Evolutionary conservation across 2,888 invertebrate species (phyloP).

Genomic region (Rambutsinella grinnellia): DNA sequence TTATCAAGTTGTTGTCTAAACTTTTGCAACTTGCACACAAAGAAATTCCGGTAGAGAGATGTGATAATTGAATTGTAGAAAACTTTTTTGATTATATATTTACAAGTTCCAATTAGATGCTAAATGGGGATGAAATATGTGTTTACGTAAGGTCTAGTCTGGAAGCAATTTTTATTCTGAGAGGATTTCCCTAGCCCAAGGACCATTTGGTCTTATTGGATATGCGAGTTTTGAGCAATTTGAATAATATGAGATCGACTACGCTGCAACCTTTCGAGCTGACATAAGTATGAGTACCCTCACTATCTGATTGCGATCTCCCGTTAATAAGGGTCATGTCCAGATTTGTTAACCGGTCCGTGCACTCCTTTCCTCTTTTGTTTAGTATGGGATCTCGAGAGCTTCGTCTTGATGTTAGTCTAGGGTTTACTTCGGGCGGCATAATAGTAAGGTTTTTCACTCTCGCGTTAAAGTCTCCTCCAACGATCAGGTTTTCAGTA

Average conservation of each 20-base stretch:
- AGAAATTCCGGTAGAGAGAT: too few relatives aligned
- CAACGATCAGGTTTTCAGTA: neutral
- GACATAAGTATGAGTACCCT: neutral
- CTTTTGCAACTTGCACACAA: too few relatives aligned
- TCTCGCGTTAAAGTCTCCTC: neutral
- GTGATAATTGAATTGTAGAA: too few relatives aligned
- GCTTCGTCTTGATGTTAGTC: neutral
- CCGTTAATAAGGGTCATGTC: neutral
- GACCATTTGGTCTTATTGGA: too few relatives aligned
- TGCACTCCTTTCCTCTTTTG: neutral
- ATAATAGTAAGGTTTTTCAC: neutral
- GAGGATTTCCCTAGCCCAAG: too few relatives aligned
- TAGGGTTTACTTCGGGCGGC: neutral
- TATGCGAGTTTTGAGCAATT: too few relatives aligned
- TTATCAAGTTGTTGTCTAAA: too few relatives aligned
- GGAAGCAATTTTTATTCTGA: too few relatives aligned
- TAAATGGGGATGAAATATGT: too few relatives aligned
- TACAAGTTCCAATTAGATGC: too few relatives aligned
- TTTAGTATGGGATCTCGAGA: neutral
- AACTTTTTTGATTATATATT: too few relatives aligned
- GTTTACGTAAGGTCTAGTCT: too few relatives aligned
- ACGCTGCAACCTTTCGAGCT: neutral
- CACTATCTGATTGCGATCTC: neutral
- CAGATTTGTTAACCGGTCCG: neutral
- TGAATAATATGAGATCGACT: neutral